Conservation (phyloP, 2,888 invertebrate species). For the Synanthedon formicaeformis region DNA sequence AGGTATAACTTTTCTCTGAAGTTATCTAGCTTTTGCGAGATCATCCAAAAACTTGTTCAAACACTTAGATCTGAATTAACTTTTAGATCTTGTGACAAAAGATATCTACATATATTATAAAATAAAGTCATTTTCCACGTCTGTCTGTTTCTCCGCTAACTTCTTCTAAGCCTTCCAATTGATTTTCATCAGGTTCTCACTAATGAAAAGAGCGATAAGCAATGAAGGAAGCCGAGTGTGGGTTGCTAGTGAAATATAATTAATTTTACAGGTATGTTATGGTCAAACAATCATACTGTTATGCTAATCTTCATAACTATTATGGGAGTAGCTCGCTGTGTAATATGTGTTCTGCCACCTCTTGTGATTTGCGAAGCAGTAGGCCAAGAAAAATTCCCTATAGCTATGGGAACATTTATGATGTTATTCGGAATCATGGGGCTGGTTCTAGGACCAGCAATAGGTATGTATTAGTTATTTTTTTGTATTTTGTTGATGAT, state of each 20-base stretch:
- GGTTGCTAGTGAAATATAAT: not conserved
- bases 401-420: constrained; percentile 72
- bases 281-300: constrained; percentile 24
- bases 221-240: not conserved
- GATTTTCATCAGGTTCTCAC: too few relatives aligned
- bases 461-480: constrained; percentile 51
- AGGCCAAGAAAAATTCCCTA: constrained; percentile 63
- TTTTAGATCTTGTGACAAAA: too few relatives aligned
- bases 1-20: too few relatives aligned
- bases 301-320: constrained; percentile 33
- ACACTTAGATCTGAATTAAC: too few relatives aligned
- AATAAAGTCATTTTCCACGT: too few relatives aligned
- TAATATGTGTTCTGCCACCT: constrained; percentile 60
- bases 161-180: too few relatives aligned
- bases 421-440: constrained; percentile 62
- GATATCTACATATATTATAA: too few relatives aligned
- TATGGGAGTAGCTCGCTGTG: constrained; percentile 67
- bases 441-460: constrained; percentile 63
- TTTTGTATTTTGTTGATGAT: too few relatives aligned
- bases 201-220: too few relatives aligned
- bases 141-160: too few relatives aligned
- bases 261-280: constrained; percentile 32
- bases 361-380: constrained; percentile 72
- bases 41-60: too few relatives aligned
- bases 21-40: too few relatives aligned